phyloP scores from a whole-genome alignment of 2,113 vertebrate genomes.

The Picathartes gymnocephalus region DNA sequence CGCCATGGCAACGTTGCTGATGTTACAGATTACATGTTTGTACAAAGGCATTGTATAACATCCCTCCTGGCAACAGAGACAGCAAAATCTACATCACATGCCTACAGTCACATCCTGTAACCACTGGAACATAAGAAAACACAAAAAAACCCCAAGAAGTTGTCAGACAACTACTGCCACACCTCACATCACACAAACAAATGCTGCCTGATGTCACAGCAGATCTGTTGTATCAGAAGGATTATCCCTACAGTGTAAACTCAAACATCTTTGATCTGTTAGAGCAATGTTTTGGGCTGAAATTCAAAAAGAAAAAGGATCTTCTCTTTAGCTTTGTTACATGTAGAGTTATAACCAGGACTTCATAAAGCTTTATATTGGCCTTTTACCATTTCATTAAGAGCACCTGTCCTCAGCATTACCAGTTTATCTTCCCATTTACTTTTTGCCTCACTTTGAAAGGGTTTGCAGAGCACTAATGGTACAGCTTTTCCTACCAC shows the following conservation, averaged over 20 bases:
- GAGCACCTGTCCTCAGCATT: neutral
- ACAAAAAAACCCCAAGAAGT: neutral
- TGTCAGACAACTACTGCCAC: slow-evolving; percentile 20
- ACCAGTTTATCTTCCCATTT: neutral
- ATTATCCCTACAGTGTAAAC: neutral
- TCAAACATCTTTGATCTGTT: neutral
- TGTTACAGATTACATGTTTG: neutral
- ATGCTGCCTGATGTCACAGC: neutral
- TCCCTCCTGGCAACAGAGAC: neutral
- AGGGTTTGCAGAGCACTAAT: neutral
- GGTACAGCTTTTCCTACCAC: neutral
- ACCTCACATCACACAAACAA: slow-evolving; percentile 11
- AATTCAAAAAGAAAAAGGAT: neutral
- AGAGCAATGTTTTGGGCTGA: neutral
- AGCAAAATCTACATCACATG: neutral
- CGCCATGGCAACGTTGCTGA: neutral
- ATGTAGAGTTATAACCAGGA: neutral
- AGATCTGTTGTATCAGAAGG: neutral
- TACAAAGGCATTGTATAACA: neutral
- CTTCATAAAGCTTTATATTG: neutral
- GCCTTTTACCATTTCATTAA: neutral
- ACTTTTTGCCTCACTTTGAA: neutral
- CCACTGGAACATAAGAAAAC: neutral
- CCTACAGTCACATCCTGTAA: slow-evolving; percentile 26
- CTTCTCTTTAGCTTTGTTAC: neutral